These are phyloP conservation scores for Archocentrus centrarchus DNA, from an alignment of 2,113 vertebrate genomes.

Conservation along the genomic window DNA sequence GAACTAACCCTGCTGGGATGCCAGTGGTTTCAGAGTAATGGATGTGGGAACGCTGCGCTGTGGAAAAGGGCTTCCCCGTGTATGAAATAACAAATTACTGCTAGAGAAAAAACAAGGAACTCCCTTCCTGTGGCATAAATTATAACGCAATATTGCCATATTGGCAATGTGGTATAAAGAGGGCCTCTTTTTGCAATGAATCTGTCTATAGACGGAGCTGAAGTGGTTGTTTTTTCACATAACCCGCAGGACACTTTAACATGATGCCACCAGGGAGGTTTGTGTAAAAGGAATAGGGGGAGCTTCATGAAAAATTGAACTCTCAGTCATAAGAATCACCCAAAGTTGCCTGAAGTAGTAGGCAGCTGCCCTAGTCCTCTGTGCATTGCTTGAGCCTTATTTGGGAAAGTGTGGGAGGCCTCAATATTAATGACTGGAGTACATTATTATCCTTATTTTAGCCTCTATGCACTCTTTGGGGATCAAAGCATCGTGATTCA, in stretches of 20 bases:
- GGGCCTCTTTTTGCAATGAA: slow-evolving; percentile 40
- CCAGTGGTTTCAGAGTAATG: slow-evolving; percentile 41
- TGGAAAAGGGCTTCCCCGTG: slow-evolving; percentile 67
- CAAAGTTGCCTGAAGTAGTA: background rate
- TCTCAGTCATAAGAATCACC: background rate
- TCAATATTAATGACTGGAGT: slow-evolving; percentile 34
- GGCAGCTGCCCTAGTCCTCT: slow-evolving; percentile 15
- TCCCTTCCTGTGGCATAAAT: slow-evolving; percentile 54
- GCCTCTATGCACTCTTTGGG: background rate
- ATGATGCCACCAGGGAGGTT: background rate
- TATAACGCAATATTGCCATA: slow-evolving; percentile 4
- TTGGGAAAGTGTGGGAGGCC: slow-evolving; percentile 11
- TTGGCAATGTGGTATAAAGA: slow-evolving; percentile 13
- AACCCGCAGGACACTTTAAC: background rate
- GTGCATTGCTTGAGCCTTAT: slow-evolving; percentile 34
- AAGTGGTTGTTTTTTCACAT: slow-evolving; percentile 27
- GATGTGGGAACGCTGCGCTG: slow-evolving; percentile 27
- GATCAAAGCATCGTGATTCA: slow-evolving; percentile 40
- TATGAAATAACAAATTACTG: slow-evolving; percentile 58
- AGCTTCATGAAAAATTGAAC: slow-evolving; percentile 13
- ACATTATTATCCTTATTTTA: slow-evolving; percentile 57
- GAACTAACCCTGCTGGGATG: slow-evolving; percentile 43
- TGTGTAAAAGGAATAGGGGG: background rate
- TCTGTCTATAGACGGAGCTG: background rate
- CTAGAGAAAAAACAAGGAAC: slow-evolving; percentile 53